A percentile compares a stretch with the other conserved stretches of the same genome.
These are phyloP conservation scores for Eurystomus gularis DNA, from an alignment of 2,113 vertebrate species.

Conservation along the genomic window DNA sequence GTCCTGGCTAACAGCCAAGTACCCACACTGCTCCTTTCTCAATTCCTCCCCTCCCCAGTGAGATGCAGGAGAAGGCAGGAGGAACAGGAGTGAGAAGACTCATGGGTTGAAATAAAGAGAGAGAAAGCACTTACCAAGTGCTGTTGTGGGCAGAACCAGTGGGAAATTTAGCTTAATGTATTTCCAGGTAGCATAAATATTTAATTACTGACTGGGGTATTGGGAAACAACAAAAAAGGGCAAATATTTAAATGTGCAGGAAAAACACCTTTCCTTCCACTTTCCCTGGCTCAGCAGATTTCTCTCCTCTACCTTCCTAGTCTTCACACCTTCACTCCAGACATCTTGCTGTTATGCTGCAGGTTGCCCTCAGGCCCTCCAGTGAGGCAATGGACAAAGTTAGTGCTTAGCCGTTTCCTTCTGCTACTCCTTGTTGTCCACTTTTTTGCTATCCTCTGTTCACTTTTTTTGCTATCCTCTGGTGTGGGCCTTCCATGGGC, in stretches of 20 bases:
- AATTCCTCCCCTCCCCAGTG: neutral
- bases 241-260: neutral
- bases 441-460: neutral
- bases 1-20: neutral
- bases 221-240: neutral
- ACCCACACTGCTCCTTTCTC: neutral
- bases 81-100: neutral
- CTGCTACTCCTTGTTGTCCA: neutral
- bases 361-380: neutral
- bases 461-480: neutral
- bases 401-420: neutral
- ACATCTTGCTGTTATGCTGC: neutral
- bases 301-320: neutral
- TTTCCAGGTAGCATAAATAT: neutral
- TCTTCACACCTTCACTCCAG: neutral
- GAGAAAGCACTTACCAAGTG: neutral
- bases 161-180: neutral
- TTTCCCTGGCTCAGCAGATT: neutral
- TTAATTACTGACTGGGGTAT: neutral
- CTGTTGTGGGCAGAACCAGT: neutral
- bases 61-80: neutral
- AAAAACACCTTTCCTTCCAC: neutral
- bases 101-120: neutral
- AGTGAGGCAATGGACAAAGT: neutral
- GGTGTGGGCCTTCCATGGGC: accelerated